Percentiles rank a stretch among this genome's conserved stretches.
Evolutionary conservation across 1,140 invertebrate genomes (phyloP).

Genomic region (Anastrepha ludens): DNA sequence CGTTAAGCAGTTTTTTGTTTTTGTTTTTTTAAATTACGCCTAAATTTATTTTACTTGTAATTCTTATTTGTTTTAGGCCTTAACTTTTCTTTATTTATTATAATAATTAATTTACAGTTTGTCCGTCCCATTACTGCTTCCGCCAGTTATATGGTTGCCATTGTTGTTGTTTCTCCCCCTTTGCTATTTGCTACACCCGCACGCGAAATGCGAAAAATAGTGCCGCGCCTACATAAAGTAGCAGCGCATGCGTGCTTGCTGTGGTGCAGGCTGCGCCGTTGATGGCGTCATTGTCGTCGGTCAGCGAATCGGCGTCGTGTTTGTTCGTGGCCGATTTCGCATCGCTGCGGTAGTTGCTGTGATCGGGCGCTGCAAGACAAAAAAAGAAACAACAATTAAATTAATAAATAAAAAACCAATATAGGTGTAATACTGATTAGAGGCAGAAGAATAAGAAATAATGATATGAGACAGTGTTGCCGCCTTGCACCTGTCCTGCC

Average conservation of each 20-base stretch:
- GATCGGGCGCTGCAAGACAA: slow-evolving; percentile 65
- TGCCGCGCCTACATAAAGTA: neutral
- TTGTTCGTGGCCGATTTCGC: slow-evolving; percentile 62
- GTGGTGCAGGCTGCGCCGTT: neutral
- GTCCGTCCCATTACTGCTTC: neutral
- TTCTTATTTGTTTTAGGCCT: neutral
- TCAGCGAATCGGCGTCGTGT: slow-evolving; percentile 69
- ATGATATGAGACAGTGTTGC: too few species aligned
- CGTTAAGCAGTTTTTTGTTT: too few species aligned
- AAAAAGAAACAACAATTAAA: neutral
- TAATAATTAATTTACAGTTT: slow-evolving; percentile 12
- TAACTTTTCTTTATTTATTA: neutral
- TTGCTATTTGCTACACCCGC: neutral
- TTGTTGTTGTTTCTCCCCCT: neutral
- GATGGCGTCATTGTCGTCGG: slow-evolving; percentile 59
- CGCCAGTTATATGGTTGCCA: neutral
- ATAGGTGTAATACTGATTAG: too few species aligned
- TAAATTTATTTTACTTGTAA: neutral
- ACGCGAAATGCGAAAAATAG: neutral
- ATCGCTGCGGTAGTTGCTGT: slow-evolving; percentile 66
- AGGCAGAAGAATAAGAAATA: too few species aligned
- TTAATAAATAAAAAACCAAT: too few species aligned
- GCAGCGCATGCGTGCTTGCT: neutral
- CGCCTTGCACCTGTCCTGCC: too few species aligned
- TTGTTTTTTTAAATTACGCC: too few species aligned